phyloP scores from a whole-genome alignment of 2,888 invertebrate genomes.

The Cerastis leucographa region DNA sequence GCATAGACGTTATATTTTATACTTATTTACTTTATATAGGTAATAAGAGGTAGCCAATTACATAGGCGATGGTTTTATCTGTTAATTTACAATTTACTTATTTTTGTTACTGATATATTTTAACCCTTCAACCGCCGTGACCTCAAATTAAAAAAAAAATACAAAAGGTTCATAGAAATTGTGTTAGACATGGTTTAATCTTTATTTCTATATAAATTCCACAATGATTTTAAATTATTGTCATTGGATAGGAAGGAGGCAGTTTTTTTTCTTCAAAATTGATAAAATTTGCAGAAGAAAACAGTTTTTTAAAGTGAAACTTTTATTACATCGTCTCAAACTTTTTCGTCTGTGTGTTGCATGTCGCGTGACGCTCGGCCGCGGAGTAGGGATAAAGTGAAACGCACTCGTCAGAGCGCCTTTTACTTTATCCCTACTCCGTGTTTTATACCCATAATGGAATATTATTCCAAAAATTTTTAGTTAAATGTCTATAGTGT shows the following conservation, averaged over 20 bases:
- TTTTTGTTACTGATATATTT: conserved; percentile 25
- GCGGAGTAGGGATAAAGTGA: no score
- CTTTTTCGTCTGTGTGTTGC: no score
- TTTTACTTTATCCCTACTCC: no score
- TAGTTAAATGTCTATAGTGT: no score
- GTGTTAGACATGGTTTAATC: background rate
- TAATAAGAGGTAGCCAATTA: conserved; percentile 71
- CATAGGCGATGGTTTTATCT: conserved; percentile 50
- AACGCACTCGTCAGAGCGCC: no score
- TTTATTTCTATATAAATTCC: background rate
- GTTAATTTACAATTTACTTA: conserved; percentile 13
- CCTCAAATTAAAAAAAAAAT: background rate
- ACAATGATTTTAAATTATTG: background rate
- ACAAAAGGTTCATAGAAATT: background rate
- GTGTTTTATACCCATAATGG: no score
- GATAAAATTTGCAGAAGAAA: background rate
- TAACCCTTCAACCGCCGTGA: conserved; percentile 30
- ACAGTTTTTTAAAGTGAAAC: no score
- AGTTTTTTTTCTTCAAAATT: background rate
- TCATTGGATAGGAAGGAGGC: background rate
- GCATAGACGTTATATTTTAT: conserved; percentile 53
- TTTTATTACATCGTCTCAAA: no score
- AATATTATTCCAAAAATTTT: no score
- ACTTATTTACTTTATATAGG: conserved; percentile 21
- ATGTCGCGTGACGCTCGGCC: no score